Evolutionary conservation across 2,888 invertebrate species (phyloP).

Genomic region (Sylvicola cinctus): DNA sequence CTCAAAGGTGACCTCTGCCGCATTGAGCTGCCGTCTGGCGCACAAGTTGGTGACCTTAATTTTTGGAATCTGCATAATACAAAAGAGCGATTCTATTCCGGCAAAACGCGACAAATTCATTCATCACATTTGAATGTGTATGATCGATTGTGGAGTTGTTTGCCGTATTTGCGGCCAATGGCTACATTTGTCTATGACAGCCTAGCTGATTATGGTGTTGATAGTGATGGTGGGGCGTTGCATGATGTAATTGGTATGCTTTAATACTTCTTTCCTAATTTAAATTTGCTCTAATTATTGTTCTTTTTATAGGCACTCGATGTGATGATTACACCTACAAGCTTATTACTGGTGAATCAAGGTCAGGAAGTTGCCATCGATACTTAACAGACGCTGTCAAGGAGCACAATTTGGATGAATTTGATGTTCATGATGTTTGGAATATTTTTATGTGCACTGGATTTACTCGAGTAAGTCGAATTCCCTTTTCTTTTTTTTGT

Average conservation of each 20-base stretch:
- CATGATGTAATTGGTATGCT: slow-evolving; percentile 28
- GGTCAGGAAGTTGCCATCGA: slow-evolving; percentile 25
- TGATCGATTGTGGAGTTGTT: slow-evolving; percentile 27
- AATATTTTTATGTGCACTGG: slow-evolving; percentile 32
- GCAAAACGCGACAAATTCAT: slow-evolving; percentile 29
- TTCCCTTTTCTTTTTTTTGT: not conserved
- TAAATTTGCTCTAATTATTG: slow-evolving; percentile 1
- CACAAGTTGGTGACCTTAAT: slow-evolving; percentile 28
- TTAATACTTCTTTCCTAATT: too few relatives aligned
- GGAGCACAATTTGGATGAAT: slow-evolving; percentile 22
- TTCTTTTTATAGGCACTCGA: slow-evolving; percentile 15
- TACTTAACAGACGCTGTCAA: slow-evolving; percentile 23
- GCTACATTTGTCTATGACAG: slow-evolving; percentile 28
- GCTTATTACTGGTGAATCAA: slow-evolving; percentile 25
- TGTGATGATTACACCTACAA: slow-evolving; percentile 29
- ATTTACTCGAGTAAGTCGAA: slow-evolving; percentile 23
- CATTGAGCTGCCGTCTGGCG: slow-evolving; percentile 23
- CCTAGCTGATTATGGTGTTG: slow-evolving; percentile 24
- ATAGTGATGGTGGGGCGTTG: slow-evolving; percentile 26
- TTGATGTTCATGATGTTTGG: slow-evolving; percentile 30
- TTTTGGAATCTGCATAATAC: slow-evolving; percentile 27
- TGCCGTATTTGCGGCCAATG: slow-evolving; percentile 27
- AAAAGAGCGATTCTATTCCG: slow-evolving; percentile 25
- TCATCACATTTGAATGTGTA: slow-evolving; percentile 25
- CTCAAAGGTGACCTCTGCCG: slow-evolving; percentile 25